Evolutionary conservation across 1,140 invertebrate genomes (phyloP).

Genomic region (Macrotrachela quadricornifera): DNA sequence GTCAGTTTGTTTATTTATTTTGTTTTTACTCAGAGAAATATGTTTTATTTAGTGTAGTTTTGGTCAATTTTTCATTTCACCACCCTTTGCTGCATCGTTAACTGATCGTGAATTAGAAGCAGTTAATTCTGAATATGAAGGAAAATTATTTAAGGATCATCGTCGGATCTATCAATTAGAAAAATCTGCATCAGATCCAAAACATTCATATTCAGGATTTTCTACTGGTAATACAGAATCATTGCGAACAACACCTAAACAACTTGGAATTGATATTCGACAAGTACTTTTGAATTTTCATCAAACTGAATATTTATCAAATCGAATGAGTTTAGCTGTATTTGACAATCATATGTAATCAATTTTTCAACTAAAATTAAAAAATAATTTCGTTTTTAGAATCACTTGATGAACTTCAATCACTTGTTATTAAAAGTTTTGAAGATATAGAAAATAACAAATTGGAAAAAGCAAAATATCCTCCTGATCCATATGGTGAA

Average conservation of each 20-base stretch:
- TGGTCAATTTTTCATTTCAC: conserved; percentile 76
- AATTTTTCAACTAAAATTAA: no score
- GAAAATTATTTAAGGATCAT: conserved; percentile 63
- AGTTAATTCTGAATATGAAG: conserved; percentile 81
- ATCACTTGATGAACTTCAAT: conserved; percentile 59
- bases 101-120: conserved; percentile 81
- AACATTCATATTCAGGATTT: conserved; percentile 71
- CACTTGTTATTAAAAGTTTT: conserved; percentile 54
- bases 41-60: conserved; percentile 39
- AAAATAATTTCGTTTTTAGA: no score
- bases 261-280: conserved; percentile 52
- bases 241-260: conserved; percentile 52
- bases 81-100: conserved; percentile 66
- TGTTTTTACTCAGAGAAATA: background rate
- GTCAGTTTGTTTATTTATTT: conserved; percentile 27
- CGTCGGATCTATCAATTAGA: conserved; percentile 73
- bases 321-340: conserved; percentile 68
- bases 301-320: conserved; percentile 67
- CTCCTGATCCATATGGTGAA: no score
- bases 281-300: conserved; percentile 73
- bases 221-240: conserved; percentile 67
- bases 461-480: no score
- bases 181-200: conserved; percentile 46
- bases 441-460: conserved; percentile 52
- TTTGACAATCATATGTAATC: no score